A percentile compares a stretch with the other conserved stretches of the same genome.
Conservation (phyloP, 1,140 invertebrate species). For the Dendroctonus valens region DNA sequence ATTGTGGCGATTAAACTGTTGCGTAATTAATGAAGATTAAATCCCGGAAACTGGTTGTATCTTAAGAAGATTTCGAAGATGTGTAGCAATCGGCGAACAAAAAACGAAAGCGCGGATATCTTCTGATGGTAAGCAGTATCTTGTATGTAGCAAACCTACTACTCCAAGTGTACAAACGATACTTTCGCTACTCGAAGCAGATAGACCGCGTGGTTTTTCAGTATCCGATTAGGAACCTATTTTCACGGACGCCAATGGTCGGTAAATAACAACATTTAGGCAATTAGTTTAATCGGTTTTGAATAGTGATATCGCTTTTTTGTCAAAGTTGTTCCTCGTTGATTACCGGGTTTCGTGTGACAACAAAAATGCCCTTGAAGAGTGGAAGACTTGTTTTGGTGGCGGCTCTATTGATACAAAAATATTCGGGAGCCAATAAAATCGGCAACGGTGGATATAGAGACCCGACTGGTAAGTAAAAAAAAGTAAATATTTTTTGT, state of each 20-base stretch:
- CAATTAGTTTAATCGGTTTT: slow-evolving; percentile 4
- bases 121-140: background rate
- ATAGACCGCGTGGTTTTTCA: slow-evolving; percentile 3
- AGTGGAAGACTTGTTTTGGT: slow-evolving; percentile 1
- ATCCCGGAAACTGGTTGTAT: background rate
- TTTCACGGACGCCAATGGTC: slow-evolving; percentile 13
- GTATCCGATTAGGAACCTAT: slow-evolving; percentile 8
- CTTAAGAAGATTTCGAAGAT: background rate
- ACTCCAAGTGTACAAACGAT: background rate
- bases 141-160: background rate
- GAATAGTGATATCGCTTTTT: background rate
- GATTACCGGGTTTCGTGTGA: background rate
- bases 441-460: slow-evolving; percentile 6
- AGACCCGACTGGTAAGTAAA: slow-evolving; percentile 7
- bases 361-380: slow-evolving; percentile 3
- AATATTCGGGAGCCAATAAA: slow-evolving; percentile 5
- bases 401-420: slow-evolving; percentile 5
- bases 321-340: background rate
- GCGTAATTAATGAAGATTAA: background rate
- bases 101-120: slow-evolving; percentile 19
- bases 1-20: background rate
- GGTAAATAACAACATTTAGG: background rate
- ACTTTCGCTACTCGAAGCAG: slow-evolving; percentile 12
- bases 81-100: slow-evolving; percentile 5
- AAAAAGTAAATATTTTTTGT: too few species aligned